Percentiles rank a stretch among this genome's conserved stretches.
These are phyloP conservation scores for Eutrigla gurnardus DNA, from an alignment of 2,797 vertebrate species.

Conservation along the genomic window DNA sequence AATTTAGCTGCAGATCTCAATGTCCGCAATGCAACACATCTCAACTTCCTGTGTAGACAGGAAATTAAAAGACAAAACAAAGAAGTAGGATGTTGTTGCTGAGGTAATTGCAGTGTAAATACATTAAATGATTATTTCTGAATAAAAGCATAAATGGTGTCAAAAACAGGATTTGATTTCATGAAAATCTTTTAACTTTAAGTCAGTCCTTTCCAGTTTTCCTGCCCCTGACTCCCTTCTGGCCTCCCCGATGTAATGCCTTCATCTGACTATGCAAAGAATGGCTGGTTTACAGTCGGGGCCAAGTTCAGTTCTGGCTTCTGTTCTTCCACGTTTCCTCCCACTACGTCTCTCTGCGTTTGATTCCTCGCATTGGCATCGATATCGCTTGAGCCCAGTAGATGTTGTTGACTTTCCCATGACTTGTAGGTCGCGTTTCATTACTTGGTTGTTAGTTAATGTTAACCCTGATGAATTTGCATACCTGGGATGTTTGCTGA, in stretches of 20 bases:
- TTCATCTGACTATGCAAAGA: conserved; percentile 56
- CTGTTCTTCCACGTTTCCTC: conserved; percentile 44
- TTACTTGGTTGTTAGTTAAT: conserved; percentile 8
- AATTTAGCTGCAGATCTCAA: background rate
- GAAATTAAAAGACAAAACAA: background rate
- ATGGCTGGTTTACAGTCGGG: conserved; percentile 42
- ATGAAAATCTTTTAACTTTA: background rate
- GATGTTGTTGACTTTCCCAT: conserved; percentile 22
- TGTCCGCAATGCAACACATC: background rate
- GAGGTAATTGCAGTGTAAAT: background rate
- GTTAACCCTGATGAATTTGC: background rate
- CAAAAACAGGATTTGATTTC: background rate
- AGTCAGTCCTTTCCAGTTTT: background rate
- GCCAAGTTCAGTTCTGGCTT: conserved; percentile 51
- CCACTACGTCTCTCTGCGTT: conserved; percentile 30
- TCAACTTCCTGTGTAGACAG: background rate
- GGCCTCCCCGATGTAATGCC: conserved; percentile 34
- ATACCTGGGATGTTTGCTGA: conserved; percentile 10
- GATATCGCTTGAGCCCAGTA: conserved; percentile 25
- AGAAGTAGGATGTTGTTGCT: background rate
- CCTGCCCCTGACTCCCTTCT: conserved; percentile 17
- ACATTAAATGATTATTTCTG: background rate
- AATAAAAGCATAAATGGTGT: background rate
- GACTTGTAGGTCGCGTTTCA: conserved; percentile 23
- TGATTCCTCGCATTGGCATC: conserved; percentile 17